Conservation (phyloP, 37 sponge, comb jelly and placozoan species). For the Halisarca cf. caerulea region DNA sequence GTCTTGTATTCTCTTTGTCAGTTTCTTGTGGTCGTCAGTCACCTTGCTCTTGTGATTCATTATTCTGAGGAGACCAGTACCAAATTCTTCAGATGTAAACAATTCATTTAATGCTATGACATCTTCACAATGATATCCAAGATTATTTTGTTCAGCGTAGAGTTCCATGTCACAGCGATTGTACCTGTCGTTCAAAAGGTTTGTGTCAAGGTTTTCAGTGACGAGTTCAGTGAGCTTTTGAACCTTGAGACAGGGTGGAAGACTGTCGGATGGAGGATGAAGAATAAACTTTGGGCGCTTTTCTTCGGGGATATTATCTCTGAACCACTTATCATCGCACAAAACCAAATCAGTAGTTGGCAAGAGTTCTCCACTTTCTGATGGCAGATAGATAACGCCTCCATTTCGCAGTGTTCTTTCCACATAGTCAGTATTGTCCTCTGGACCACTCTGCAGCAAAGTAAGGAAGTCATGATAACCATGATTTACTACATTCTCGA, state of each 20-base stretch:
- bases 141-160: neutral
- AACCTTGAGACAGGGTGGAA: constrained; percentile 12
- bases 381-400: neutral
- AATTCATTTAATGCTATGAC: neutral
- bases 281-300: neutral
- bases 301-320: neutral
- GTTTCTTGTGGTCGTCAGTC: neutral
- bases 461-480: neutral
- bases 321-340: constrained; percentile 16
- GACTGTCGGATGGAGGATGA: neutral
- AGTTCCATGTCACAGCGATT: constrained; percentile 4
- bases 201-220: neutral
- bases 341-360: neutral
- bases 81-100: neutral
- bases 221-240: neutral
- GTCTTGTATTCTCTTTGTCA: neutral
- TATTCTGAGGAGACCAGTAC: neutral
- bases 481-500: neutral
- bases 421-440: neutral
- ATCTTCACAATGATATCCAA: neutral
- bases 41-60: neutral
- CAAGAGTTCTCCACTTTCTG: neutral
- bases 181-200: constrained; percentile 1
- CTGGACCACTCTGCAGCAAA: neutral
- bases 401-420: neutral